phyloP scores from a whole-genome alignment of 2,888 invertebrate species.

The Drosophila testacea region DNA sequence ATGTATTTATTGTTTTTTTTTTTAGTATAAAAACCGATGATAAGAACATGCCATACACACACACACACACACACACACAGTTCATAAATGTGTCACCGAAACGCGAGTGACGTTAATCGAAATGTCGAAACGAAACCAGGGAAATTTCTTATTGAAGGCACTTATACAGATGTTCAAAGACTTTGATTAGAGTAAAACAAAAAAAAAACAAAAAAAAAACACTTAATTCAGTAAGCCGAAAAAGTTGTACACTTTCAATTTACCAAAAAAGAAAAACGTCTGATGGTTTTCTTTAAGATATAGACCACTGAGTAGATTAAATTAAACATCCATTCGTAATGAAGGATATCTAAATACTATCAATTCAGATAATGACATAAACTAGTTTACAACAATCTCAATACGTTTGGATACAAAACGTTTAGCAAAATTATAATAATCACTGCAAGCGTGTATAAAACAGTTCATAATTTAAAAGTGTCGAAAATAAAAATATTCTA shows the following conservation, averaged over 20 bases:
- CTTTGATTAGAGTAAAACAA: slow-evolving; percentile 11
- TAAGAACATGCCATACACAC: slow-evolving; percentile 55
- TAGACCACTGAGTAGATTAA: neutral
- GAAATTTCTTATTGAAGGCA: slow-evolving; percentile 13
- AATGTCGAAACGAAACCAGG: slow-evolving; percentile 13
- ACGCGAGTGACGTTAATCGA: slow-evolving; percentile 49
- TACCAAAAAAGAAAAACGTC: neutral
- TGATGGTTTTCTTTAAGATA: neutral
- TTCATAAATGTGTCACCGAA: slow-evolving; percentile 73
- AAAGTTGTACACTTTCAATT: neutral
- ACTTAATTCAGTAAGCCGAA: neutral
- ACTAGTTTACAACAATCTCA: neutral
- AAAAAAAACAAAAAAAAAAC: slow-evolving; percentile 1
- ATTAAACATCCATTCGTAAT: too few relatives aligned
- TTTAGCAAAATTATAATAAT: neutral
- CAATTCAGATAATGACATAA: neutral
- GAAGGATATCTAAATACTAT: neutral
- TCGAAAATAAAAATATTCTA: slow-evolving; percentile 25
- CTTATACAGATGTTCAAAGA: slow-evolving; percentile 14
- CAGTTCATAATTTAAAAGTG: slow-evolving; percentile 8
- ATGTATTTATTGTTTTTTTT: slow-evolving; percentile 3
- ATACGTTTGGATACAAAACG: neutral
- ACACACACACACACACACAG: slow-evolving; percentile 17
- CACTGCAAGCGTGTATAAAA: slow-evolving; percentile 5
- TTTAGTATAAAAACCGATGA: slow-evolving; percentile 28